Evolutionary conservation across 2,797 vertebrate species (phyloP), one percentile per base, ranked within the genome.

Genomic region (Meriones psammophilus): DNA sequence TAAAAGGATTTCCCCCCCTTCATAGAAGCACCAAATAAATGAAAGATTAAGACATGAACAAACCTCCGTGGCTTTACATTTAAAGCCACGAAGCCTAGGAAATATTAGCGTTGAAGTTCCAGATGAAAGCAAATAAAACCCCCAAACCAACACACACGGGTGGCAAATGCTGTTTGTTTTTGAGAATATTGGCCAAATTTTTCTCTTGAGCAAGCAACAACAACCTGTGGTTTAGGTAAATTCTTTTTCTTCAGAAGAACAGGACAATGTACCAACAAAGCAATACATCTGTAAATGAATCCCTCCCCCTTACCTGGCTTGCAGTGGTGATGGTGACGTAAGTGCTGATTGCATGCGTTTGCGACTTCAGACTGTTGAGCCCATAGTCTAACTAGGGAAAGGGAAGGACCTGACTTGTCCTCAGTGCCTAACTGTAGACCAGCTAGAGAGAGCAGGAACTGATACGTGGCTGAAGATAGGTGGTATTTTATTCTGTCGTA

Each of bases 11-110:
- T 79, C 71, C 3, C 18, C 56, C 64, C 15, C 71, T 84, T 84
- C 36, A 30, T 50, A 89, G 94, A 95, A 80, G 78, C 50, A 74
- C 14, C 56, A 81, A 91, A 78, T 83, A 71, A 94, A 69, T 33
- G 39, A 91, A 84, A 93, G 42, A 85, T 42, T 18, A 77, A 85
- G 42, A 94, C 90, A 94, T 87, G 83, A 71, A 68, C 66, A 84
- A 83, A 46, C 0, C 46, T 92, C 71, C 74, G 4, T 64, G 56
- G 42, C 42, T 42, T 86, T 94, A 94, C 33, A n/a, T 83, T 91
- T 86, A 71, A 58, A 95, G 46, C 76, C 13, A 46, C 46, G 64
- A 36, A 94, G 20, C 20, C 58, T 93, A 78, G 69, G n/a, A 85
- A 87, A 64, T 69, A 60, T 73, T 96, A 88, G 94, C 89, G 73